phyloP scores from a whole-genome alignment of 2,797 vertebrate genomes.

The Lateolabrax maculatus region DNA sequence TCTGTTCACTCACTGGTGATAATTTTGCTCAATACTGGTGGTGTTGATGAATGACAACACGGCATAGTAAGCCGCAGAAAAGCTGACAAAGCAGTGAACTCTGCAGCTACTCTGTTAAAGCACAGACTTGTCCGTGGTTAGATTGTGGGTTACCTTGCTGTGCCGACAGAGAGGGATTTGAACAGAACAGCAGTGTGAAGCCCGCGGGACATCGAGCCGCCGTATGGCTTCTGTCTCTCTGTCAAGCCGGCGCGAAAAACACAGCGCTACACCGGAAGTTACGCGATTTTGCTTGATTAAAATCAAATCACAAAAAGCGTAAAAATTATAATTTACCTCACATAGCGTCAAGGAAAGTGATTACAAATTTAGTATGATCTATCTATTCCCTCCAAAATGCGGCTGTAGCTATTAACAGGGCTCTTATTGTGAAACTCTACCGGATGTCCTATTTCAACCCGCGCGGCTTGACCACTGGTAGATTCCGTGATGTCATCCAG shows the following conservation, averaged over 20 bases:
- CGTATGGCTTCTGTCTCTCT: not conserved
- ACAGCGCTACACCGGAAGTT: constrained; percentile 7
- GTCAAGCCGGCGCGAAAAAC: constrained; percentile 7
- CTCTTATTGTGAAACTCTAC: constrained; percentile 27
- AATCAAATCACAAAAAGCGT: rapidly evolving
- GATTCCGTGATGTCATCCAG: constrained; percentile 66
- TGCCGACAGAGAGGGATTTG: not conserved
- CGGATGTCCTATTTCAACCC: not conserved
- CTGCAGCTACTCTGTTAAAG: not conserved
- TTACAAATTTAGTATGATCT: rapidly evolving
- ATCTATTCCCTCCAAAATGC: rapidly evolving
- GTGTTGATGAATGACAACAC: not conserved
- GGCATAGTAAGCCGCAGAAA: not conserved
- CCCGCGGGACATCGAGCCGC: constrained; percentile 28
- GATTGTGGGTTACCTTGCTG: not conserved
- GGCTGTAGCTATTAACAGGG: rapidly evolving
- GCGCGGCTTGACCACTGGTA: constrained; percentile 9
- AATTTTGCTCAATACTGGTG: not conserved
- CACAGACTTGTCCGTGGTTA: not conserved
- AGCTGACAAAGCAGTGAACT: too few relatives aligned
- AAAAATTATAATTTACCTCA: not conserved
- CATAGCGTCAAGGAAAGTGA: rapidly evolving
- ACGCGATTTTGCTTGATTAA: rapidly evolving
- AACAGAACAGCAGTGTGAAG: not conserved
- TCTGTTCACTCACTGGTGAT: not conserved